Conservation (phyloP, 2,797 vertebrate species). For the Lepilemur ruficaudatus region DNA sequence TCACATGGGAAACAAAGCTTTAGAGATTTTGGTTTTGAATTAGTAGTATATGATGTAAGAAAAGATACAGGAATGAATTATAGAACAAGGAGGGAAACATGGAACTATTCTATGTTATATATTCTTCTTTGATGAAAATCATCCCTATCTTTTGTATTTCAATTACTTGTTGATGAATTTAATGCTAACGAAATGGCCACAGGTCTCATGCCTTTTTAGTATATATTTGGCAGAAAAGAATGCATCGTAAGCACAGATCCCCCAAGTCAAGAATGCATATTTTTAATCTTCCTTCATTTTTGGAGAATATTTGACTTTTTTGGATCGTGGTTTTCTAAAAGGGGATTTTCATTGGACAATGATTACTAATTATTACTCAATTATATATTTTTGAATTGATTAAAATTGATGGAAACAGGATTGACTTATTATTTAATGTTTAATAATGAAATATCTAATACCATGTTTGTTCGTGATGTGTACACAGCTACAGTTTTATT, state of each 20-base stretch:
- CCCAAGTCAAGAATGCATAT: background rate
- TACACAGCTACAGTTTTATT: background rate
- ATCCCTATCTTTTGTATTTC: background rate
- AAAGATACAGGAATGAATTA: background rate
- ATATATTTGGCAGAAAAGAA: background rate
- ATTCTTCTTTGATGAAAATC: background rate
- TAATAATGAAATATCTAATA: background rate
- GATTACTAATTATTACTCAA: background rate
- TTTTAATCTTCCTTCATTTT: background rate
- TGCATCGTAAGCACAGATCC: background rate
- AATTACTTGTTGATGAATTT: background rate
- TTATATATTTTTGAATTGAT: background rate
- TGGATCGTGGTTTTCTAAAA: background rate
- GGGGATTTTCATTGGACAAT: background rate
- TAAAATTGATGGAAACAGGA: background rate
- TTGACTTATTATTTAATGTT: constrained; percentile 15
- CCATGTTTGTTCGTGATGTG: background rate
- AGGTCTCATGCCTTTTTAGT: background rate
- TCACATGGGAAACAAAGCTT: constrained; percentile 15
- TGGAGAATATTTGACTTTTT: background rate
- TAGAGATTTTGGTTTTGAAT: background rate
- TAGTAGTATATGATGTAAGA: background rate
- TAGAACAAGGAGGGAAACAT: background rate
- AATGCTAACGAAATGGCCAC: background rate
- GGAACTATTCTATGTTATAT: background rate